Evolutionary conservation across 2,797 vertebrate genomes (phyloP), one percentile per base, ranked within the genome.

Genomic region (Ceyx erithaca): DNA sequence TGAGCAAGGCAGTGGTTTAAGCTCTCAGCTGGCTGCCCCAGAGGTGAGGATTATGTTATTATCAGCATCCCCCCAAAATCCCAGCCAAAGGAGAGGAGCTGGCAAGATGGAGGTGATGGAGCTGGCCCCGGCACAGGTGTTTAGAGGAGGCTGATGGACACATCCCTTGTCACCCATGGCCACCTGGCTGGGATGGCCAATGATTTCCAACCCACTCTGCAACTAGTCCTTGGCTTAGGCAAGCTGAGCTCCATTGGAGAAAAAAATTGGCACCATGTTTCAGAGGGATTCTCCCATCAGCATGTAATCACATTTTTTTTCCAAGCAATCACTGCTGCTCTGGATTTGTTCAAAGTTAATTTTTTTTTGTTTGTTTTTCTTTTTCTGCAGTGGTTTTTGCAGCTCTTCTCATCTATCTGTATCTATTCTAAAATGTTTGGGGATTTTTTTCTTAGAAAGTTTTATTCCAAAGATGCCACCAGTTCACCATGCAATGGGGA

Each of bases 1-100:
- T 70, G 3, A 30, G 73, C 7, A 12, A 76, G 80, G 64, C 62
- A 28, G 76, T 1, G 4, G 59, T 73, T 85, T 66, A 48, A 93
- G 79, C 80, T 95, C 89, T 80, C 95, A 85, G 92, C 57, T 80
- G 91, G 81, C 71, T 85, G 85, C 85, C 87, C 87, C 69, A 59
- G 78, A 59, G 93, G 73, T 76, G 92, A 92, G 85, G 92, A 94
- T 92, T 73, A 22, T 6, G 49, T 58, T 73, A 67, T 66, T 64
- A 83, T 72, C 87, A 58, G 83, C 86, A 92, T 35, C 66, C 69
- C 66, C 68, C 59, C 5, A 69, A 72, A 37, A 31, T 22, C 61
- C 49, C 3, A 1, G 62, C 0, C 1, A 14, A 12, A n/a, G 81
- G 73, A 49, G 35, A 62, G 26, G 64, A 3, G 2, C 26, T 5